These are phyloP conservation scores for Leptopilina drosophilae DNA, from an alignment of 2,888 invertebrate species.

Conservation along the genomic window DNA sequence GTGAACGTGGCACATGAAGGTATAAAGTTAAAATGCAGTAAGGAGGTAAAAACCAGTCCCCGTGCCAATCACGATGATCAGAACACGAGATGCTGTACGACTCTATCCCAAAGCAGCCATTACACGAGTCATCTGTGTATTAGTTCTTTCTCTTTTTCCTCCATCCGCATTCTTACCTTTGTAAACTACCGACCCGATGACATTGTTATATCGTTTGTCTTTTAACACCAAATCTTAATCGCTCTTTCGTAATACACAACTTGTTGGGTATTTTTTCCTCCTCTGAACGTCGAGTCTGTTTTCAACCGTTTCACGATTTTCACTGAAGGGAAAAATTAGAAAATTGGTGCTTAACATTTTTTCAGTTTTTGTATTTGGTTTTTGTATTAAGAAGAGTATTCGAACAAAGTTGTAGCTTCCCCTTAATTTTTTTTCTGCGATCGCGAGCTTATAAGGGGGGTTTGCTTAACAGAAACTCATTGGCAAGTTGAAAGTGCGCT, in stretches of 20 bases:
- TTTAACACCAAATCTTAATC: background rate
- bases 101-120: constrained; percentile 32
- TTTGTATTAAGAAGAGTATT: too few species aligned
- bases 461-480: constrained; percentile 13
- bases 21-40: constrained; percentile 41
- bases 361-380: background rate
- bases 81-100: constrained; percentile 41
- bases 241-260: too few species aligned
- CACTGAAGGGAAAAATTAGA: too few species aligned
- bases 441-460: background rate
- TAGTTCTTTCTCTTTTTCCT: constrained; percentile 34
- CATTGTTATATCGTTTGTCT: constrained; percentile 15
- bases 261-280: too few species aligned
- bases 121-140: constrained; percentile 32
- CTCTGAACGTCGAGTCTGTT: too few species aligned
- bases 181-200: constrained; percentile 6
- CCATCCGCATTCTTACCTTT: constrained; percentile 23
- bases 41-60: constrained; percentile 55
- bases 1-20: constrained; percentile 25
- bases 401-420: too few species aligned
- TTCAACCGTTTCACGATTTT: too few species aligned
- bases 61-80: constrained; percentile 52
- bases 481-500: background rate
- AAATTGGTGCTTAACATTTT: too few species aligned
- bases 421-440: background rate